These are phyloP conservation scores for Umimayanthus chanpuru DNA, from an alignment of 92 coral and sea anemone genomes.

Conservation along the genomic window DNA sequence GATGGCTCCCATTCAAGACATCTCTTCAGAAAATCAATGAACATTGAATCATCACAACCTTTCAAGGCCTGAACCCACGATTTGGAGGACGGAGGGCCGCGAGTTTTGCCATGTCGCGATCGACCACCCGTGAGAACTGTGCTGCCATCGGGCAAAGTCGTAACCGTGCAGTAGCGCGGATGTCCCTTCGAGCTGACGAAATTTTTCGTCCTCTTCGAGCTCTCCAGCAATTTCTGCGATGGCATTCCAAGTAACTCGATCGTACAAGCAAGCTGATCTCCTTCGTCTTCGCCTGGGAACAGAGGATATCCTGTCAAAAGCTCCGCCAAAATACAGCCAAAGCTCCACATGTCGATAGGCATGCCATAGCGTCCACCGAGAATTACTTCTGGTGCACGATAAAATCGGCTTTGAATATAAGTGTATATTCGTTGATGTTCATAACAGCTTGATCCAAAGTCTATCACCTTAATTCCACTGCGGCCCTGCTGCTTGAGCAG, in stretches of 20 bases:
- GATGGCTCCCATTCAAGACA: slow-evolving; percentile 98
- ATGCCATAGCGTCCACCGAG: slow-evolving; percentile 95
- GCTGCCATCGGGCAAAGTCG: slow-evolving; percentile 92
- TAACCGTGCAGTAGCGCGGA: slow-evolving; percentile 95
- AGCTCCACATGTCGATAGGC: slow-evolving; percentile 99
- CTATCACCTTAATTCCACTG: slow-evolving; percentile 97
- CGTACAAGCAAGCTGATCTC: slow-evolving; percentile 97
- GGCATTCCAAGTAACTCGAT: slow-evolving; percentile 91
- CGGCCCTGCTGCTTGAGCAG: slow-evolving; percentile 95
- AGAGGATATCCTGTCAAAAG: slow-evolving; percentile 97
- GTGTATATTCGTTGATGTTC: slow-evolving; percentile 98
- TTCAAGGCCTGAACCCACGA: slow-evolving; percentile 83
- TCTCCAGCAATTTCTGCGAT: slow-evolving; percentile 79
- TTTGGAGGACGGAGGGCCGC: slow-evolving; percentile 93
- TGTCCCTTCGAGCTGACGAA: slow-evolving; percentile 96
- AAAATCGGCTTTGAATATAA: slow-evolving; percentile 97
- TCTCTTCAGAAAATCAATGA: slow-evolving; percentile 89
- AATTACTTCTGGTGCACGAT: slow-evolving; percentile 97
- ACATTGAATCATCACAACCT: slow-evolving; percentile 91
- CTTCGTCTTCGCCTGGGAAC: slow-evolving; percentile 99
- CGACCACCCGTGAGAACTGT: slow-evolving; percentile 93
- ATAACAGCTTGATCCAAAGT: slow-evolving; percentile 98
- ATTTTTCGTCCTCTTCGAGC: slow-evolving; percentile 91
- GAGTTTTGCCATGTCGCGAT: slow-evolving; percentile 95
- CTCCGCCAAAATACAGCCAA: slow-evolving; percentile 96